Percentiles rank a stretch among this genome's conserved stretches.
Conservation (phyloP, 1,140 invertebrate genomes). For the Rhizoglyphus robini region DNA sequence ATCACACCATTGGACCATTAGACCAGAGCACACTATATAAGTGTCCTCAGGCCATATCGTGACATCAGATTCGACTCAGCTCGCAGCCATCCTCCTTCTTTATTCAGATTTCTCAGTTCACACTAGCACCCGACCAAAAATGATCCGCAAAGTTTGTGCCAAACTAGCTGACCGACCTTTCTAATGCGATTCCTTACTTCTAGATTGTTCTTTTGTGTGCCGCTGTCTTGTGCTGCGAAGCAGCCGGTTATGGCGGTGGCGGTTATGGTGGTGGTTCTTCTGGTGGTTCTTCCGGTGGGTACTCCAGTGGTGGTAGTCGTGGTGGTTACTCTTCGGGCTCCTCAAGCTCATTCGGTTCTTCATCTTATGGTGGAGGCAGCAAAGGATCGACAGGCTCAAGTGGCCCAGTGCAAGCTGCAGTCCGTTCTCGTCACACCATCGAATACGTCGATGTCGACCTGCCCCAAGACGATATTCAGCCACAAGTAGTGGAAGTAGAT, state of each 20-base stretch:
- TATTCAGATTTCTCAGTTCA: neutral
- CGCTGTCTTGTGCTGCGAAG: neutral
- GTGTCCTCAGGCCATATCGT: neutral
- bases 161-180: too few species aligned
- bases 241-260: conserved; percentile 1
- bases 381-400: neutral
- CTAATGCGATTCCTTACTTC: neutral
- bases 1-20: too few species aligned
- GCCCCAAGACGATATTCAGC: conserved; percentile 10
- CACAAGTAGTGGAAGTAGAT: conserved; percentile 14
- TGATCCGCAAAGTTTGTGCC: neutral
- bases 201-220: conserved; percentile 3
- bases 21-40: neutral
- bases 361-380: neutral
- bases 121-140: neutral
- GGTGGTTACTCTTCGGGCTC: neutral
- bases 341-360: neutral
- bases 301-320: neutral
- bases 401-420: conserved; percentile 3
- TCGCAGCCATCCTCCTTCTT: neutral
- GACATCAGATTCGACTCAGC: neutral
- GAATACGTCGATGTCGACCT: conserved; percentile 17
- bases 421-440: neutral
- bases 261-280: neutral
- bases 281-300: neutral